A percentile compares a stretch with the other conserved stretches of the same genome.
Evolutionary conservation across 2,888 invertebrate species (phyloP).

Genomic region (Troides helena): DNA sequence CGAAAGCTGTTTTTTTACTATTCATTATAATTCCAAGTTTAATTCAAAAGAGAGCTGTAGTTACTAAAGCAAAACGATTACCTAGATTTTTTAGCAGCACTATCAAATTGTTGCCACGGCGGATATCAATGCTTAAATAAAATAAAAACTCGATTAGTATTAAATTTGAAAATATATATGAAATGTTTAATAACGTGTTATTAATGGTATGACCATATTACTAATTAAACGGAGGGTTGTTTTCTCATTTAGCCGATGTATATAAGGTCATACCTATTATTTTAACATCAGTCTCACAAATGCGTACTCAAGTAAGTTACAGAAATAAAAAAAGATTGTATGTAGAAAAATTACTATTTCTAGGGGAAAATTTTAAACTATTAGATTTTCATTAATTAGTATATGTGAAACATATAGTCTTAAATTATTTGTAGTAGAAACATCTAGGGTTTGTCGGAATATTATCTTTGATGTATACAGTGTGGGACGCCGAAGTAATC

Average conservation of each 20-base stretch:
- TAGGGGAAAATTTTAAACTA: not conserved
- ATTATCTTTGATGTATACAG: not conserved
- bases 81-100: too few species aligned
- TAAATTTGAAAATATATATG: too few species aligned
- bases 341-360: not conserved
- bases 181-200: not conserved
- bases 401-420: not conserved
- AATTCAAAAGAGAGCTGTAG: too few species aligned
- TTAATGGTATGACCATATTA: conserved; percentile 13
- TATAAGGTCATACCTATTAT: conserved; percentile 46
- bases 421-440: not conserved
- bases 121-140: too few species aligned
- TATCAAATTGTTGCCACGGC: too few species aligned
- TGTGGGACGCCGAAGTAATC: not conserved
- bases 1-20: too few species aligned
- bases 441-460: not conserved
- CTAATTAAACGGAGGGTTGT: not conserved
- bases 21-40: too few species aligned
- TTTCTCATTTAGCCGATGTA: not conserved
- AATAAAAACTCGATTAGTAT: too few species aligned
- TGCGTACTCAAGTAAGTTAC: conserved; percentile 44
- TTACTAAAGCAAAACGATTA: too few species aligned
- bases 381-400: not conserved
- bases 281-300: conserved; percentile 76
- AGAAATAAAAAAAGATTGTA: not conserved